Conservation (phyloP, 23 tunicate species). For the Phallusia fumigata region DNA sequence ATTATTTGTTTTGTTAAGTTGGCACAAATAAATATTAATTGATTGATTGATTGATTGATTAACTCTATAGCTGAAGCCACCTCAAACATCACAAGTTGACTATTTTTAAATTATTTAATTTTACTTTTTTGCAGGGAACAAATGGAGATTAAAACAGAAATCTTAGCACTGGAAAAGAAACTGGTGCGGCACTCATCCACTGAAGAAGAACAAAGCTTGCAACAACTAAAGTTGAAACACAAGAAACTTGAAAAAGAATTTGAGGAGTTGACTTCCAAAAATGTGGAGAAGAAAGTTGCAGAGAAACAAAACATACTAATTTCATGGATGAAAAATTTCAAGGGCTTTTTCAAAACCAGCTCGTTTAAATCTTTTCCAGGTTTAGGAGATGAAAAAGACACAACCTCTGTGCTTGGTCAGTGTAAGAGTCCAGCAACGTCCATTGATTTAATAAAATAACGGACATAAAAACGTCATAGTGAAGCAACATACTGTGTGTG, state of each 20-base stretch:
- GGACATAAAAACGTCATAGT: too few relatives aligned
- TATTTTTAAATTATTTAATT: too few relatives aligned
- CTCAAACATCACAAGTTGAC: too few relatives aligned
- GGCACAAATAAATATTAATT: too few relatives aligned
- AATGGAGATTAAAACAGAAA: background rate
- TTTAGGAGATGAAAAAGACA: background rate
- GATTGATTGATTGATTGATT: too few relatives aligned
- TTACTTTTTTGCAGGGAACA: background rate
- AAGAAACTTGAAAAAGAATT: constrained; percentile 20
- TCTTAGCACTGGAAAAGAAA: background rate
- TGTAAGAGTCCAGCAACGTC: too few relatives aligned
- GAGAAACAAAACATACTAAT: background rate
- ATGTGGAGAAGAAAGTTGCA: background rate
- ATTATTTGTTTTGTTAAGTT: too few relatives aligned
- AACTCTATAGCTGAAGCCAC: too few relatives aligned
- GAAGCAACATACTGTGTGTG: background rate
- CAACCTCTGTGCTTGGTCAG: background rate
- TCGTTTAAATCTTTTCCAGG: background rate
- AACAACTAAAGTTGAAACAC: background rate
- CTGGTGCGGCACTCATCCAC: background rate
- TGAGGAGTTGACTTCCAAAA: background rate
- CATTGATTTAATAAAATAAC: too few relatives aligned
- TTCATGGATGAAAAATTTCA: background rate
- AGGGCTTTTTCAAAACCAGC: background rate
- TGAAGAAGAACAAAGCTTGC: background rate